Conservation (phyloP, 2,797 vertebrate species). For the Peromyscus aztecus region DNA sequence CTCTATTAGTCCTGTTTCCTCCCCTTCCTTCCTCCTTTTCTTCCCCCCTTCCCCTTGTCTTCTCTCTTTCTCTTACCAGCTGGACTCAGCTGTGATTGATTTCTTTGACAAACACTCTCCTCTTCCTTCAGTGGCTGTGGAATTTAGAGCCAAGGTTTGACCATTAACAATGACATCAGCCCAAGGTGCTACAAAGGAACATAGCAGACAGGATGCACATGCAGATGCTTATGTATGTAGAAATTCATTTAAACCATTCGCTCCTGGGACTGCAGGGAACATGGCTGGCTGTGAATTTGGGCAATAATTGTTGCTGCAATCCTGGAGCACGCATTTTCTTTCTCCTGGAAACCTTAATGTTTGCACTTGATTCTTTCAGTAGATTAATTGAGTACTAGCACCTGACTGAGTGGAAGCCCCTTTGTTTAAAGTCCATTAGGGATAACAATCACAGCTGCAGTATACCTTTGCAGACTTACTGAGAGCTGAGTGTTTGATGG, state of each 20-base stretch:
- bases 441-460: background rate
- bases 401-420: background rate
- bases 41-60: background rate
- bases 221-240: background rate
- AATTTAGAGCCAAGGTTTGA: background rate
- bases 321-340: background rate
- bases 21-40: background rate
- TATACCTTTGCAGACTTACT: background rate
- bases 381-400: background rate
- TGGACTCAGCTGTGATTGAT: background rate
- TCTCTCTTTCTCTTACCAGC: background rate
- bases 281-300: background rate
- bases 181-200: background rate
- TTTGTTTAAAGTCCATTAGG: slow-evolving; percentile 7
- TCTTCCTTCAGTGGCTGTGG: background rate
- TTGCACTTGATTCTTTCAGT: slow-evolving; percentile 16
- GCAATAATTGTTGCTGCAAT: background rate
- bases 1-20: background rate
- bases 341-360: background rate
- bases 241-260: background rate
- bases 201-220: background rate
- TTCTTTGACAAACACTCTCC: slow-evolving; percentile 36
- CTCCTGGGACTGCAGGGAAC: background rate
- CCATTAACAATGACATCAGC: background rate
- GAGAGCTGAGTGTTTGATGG: background rate